Evolutionary conservation across 2,888 invertebrate species (phyloP), one percentile per base, ranked within the genome.

Genomic region (Thymelicus sylvestris): DNA sequence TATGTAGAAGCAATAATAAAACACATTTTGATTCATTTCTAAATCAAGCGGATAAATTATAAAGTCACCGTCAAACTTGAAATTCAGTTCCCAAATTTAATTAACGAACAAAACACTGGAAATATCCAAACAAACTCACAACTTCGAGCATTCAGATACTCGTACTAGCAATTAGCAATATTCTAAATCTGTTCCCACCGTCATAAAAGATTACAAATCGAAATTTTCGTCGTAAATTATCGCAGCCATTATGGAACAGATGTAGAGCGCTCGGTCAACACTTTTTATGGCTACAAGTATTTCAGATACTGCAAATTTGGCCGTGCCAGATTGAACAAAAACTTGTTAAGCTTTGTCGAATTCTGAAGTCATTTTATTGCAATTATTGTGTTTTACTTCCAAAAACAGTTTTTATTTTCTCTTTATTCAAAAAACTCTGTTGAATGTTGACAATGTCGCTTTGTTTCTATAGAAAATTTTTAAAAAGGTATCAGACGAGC

Each of bases 181-280:
- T 47, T 39, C 61, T 38, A 61, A 67, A 47, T 39, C 67, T 47
- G 67, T 39, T 66, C 13, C 48, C 47, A 19, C 48, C 41, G 52
- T 63, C 47, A 24, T 59, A 50, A 69, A 57, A 64, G 64, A 64
- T n/a, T 47, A 48, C 64, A 59, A 59, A 55, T 31, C 57, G 59
- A 69, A 64, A 69, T 59, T 69, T 64, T 59, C 57, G 48, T 67
- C 67, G 69, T 69, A 69, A 69, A 48, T 69, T 69, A 69, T 69
- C 63, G 57, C 68, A 31, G 59, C 64, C 12, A 44, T 68, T 68
- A 47, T 24, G 57, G 59, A 38, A 64, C 64, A 69, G 69, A 63
- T 69, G 69, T 69, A 64, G 59, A 64, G 59, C 48, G 13, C 38
- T 12, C 60, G 55, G 44, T 41, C 44, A 44, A 41, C 44, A 44